Conservation (phyloP, 2,888 invertebrate genomes). For the Adelphocoris suturalis region DNA sequence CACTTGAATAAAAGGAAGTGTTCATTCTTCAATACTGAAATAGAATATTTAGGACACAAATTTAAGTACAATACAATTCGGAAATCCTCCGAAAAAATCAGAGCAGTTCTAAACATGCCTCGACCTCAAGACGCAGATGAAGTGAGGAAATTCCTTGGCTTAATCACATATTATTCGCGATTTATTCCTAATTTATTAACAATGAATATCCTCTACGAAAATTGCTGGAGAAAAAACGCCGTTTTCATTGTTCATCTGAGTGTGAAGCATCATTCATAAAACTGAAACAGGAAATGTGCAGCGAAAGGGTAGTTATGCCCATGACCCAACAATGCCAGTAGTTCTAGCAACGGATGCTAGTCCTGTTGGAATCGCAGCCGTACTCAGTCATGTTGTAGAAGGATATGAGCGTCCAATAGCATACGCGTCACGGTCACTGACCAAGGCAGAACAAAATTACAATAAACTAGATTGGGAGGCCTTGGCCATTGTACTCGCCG, state of each 20-base stretch:
- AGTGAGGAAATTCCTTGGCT: neutral
- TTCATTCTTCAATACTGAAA: neutral
- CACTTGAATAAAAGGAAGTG: neutral
- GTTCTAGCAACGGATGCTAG: constrained; percentile 73
- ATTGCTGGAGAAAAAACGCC: constrained; percentile 69
- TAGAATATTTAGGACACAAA: neutral
- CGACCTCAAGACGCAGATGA: neutral
- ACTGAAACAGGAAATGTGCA: constrained; percentile 75
- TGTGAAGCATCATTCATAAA: constrained; percentile 74
- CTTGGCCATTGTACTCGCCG: constrained; percentile 68
- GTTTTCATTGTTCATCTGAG: constrained; percentile 72
- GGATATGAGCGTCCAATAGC: constrained; percentile 72
- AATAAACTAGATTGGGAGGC: constrained; percentile 74
- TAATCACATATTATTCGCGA: constrained; percentile 4
- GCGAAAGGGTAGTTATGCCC: constrained; percentile 74
- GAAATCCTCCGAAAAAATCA: neutral
- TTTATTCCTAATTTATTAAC: neutral
- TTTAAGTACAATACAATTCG: neutral
- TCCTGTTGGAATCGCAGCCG: constrained; percentile 68
- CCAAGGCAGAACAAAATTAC: constrained; percentile 77
- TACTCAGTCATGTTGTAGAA: constrained; percentile 70
- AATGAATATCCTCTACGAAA: constrained; percentile 68
- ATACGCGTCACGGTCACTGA: constrained; percentile 75
- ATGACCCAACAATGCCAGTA: constrained; percentile 74
- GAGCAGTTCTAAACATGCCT: neutral